Evolutionary conservation across 2,113 vertebrate genomes (phyloP), one percentile per base, ranked within the genome.

Genomic region (Sapajus apella): DNA sequence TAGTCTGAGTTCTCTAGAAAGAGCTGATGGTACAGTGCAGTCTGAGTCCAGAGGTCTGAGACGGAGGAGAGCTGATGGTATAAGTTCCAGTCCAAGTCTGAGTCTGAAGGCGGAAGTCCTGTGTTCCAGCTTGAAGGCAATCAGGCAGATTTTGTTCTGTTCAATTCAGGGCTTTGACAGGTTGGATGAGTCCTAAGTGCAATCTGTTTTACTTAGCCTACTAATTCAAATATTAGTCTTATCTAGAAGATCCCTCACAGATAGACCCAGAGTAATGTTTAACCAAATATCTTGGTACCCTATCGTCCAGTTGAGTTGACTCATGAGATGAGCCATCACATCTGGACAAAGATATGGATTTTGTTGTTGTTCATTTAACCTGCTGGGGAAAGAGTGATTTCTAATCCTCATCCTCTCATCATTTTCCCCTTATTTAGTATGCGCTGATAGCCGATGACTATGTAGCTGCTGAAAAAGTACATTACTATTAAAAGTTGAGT

Each of bases 51-150:
- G 37, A 82, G 68, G 12, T 64, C 50, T 40, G 81, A 76, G 68
- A 55, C n/a, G 1, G 1, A n/a, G 21, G 37, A 81, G n/a, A 66
- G 66, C 32, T 13, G 1, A 4, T 3, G 6, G 3, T 80, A 6
- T 23, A 25, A 84, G 37, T 72, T 82, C 20, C 2, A 83, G 56
- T 10, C 40, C 27, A 11, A 50, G 61, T 18, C 43, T 61, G 35
- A 47, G 27, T 43, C 56, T 18, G 11, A 80, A 92, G 47, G 32
- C 25, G 88, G 52, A 50, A 84, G 30, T 95, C 32, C 21, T 17
- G 8, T 45, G 25, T 35, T 6, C 13, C 23, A 35, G 70, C 40
- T 76, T 32, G 16, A 18, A 70, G 32, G 55, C 18, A 56, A 13
- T 21, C 17, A 10, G 66, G 11, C 10, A 86, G 81, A 93, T 40